Evolutionary conservation across 1,140 invertebrate species (phyloP).

Genomic region (Dendroctonus valens): DNA sequence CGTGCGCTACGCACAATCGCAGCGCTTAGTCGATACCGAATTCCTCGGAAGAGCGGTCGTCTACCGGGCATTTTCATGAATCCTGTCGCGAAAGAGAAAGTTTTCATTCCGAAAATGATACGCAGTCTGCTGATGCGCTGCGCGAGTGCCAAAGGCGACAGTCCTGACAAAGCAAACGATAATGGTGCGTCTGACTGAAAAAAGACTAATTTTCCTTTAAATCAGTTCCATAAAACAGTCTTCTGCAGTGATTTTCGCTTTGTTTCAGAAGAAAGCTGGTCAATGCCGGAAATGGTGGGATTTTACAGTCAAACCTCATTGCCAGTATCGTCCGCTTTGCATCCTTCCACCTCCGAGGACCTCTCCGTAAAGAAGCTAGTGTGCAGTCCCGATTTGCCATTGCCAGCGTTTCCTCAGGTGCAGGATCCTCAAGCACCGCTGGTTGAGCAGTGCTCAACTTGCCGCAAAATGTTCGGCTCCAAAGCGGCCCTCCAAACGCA

Average conservation of each 20-base stretch:
- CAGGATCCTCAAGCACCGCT: conserved; percentile 17
- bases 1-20: conserved; percentile 28
- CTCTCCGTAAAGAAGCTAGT: conserved; percentile 47
- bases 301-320: conserved; percentile 47
- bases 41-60: background rate
- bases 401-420: conserved; percentile 27
- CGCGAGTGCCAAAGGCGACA: conserved; percentile 12
- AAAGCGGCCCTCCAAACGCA: conserved; percentile 62
- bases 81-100: conserved; percentile 26
- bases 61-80: conserved; percentile 4
- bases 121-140: conserved; percentile 24
- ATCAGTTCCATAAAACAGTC: too few species aligned
- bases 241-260: background rate
- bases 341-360: conserved; percentile 35
- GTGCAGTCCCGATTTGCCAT: conserved; percentile 49
- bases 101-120: conserved; percentile 23
- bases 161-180: conserved; percentile 17
- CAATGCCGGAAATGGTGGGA: conserved; percentile 51
- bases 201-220: conserved; percentile 4
- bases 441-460: conserved; percentile 55
- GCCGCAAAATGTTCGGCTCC: conserved; percentile 60
- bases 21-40: conserved; percentile 19
- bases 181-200: conserved; percentile 35
- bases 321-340: conserved; percentile 46
- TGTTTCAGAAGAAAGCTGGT: conserved; percentile 48